phyloP scores from a whole-genome alignment of 2,113 vertebrate genomes.

The Carassius carassius region DNA sequence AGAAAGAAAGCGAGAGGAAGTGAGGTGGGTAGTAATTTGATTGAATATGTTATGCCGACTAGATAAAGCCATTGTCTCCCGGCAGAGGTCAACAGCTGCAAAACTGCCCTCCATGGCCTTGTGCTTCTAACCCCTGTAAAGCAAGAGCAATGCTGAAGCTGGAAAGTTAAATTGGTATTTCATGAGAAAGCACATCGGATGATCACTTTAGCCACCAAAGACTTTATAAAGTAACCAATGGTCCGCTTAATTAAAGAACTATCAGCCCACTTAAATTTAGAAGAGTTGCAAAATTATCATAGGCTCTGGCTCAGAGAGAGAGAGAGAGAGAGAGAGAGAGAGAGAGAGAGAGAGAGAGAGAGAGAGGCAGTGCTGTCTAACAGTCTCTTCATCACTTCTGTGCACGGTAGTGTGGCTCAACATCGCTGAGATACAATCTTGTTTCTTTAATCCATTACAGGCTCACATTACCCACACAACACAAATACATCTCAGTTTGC shows the following conservation, averaged over 20 bases:
- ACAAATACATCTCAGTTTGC: slow-evolving; percentile 35
- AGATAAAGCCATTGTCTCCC: slow-evolving; percentile 47
- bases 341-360: not conserved
- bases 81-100: slow-evolving; percentile 26
- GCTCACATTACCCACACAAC: slow-evolving; percentile 25
- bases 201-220: slow-evolving; percentile 55
- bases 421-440: slow-evolving; percentile 22
- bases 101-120: slow-evolving; percentile 12
- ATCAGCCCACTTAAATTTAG: slow-evolving; percentile 66
- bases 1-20: not conserved
- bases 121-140: not conserved
- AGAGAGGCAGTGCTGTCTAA: slow-evolving; percentile 17
- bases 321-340: not conserved
- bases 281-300: slow-evolving; percentile 65
- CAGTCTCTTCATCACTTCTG: slow-evolving; percentile 50
- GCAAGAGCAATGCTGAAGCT: slow-evolving; percentile 27
- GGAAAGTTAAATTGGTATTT: slow-evolving; percentile 60
- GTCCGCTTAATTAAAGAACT: slow-evolving; percentile 69
- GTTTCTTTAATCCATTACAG: slow-evolving; percentile 51
- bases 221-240: slow-evolving; percentile 59
- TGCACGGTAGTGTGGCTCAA: slow-evolving; percentile 21
- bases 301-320: not conserved
- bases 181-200: slow-evolving; percentile 65
- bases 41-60: slow-evolving; percentile 41
- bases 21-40: slow-evolving; percentile 17